These are phyloP conservation scores for Pararge aegeria DNA, from an alignment of 1,140 invertebrate species.

Conservation along the genomic window DNA sequence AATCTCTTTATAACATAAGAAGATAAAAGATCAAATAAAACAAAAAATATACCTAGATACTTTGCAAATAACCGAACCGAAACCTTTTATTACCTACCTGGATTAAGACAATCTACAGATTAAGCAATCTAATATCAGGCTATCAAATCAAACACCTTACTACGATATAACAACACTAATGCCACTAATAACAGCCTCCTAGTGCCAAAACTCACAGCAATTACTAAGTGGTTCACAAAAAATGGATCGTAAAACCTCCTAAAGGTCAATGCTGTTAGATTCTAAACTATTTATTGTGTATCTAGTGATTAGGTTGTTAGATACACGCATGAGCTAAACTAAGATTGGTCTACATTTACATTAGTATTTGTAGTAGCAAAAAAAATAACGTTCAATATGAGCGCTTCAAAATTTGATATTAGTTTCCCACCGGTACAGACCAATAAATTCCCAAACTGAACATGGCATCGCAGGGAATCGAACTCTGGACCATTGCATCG, in stretches of 20 bases:
- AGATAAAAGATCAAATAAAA: too few species aligned
- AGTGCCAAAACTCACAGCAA: not conserved
- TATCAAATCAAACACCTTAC: not conserved
- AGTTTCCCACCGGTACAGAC: too few species aligned
- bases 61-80: too few species aligned
- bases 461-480: too few species aligned
- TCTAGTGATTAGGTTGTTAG: constrained; percentile 3
- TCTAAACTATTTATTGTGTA: not conserved
- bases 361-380: constrained; percentile 2
- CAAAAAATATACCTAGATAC: too few species aligned
- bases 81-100: not conserved
- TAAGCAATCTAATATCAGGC: not conserved
- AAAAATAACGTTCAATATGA: not conserved
- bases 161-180: not conserved
- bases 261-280: constrained; percentile 5
- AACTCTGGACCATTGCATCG: too few species aligned
- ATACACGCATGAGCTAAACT: constrained; percentile 16
- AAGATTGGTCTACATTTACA: constrained; percentile 23
- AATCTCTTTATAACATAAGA: too few species aligned
- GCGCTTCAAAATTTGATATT: not conserved
- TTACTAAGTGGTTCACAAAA: not conserved
- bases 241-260: not conserved
- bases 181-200: not conserved
- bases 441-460: too few species aligned
- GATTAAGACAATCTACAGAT: not conserved